Evolutionary conservation across 53 echinoderm and acorn worm genomes (phyloP).

Genomic region (Pentamera pediparva): DNA sequence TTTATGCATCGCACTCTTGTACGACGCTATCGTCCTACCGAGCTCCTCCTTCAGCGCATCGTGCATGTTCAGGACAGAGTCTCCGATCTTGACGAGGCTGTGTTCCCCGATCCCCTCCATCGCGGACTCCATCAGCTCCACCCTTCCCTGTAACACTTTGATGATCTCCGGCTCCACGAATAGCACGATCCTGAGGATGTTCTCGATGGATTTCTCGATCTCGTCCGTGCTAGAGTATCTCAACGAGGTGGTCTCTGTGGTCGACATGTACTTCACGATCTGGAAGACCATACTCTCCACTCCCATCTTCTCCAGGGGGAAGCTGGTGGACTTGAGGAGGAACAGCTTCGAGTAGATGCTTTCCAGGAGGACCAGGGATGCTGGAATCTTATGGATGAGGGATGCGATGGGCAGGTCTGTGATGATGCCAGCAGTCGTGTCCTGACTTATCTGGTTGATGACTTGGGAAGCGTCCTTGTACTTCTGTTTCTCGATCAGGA

Average conservation of each 20-base stretch:
- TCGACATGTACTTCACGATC: conserved; percentile 69
- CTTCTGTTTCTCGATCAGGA: conserved; percentile 81
- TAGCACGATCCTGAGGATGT: conserved; percentile 62
- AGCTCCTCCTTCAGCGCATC: conserved; percentile 82
- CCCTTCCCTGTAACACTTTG: conserved; percentile 60
- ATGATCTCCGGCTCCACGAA: conserved; percentile 77
- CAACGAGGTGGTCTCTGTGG: conserved; percentile 35
- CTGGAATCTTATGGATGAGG: conserved; percentile 63
- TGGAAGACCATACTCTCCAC: conserved; percentile 75
- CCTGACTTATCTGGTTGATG: conserved; percentile 69
- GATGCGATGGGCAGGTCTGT: conserved; percentile 58
- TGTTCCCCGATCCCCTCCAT: conserved; percentile 86
- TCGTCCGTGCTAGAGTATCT: conserved; percentile 32
- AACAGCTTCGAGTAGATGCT: conserved; percentile 87
- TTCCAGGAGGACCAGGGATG: conserved; percentile 60
- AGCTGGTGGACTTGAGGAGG: conserved; percentile 56
- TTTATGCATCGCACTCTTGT: conserved; percentile 64
- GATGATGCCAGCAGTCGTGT: conserved; percentile 51
- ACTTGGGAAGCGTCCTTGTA: conserved; percentile 83
- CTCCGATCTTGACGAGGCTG: conserved; percentile 55
- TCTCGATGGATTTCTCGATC: conserved; percentile 50
- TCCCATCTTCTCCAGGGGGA: conserved; percentile 64
- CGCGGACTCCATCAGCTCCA: conserved; percentile 73
- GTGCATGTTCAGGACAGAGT: conserved; percentile 71
- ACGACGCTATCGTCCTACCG: conserved; percentile 54